Percentiles rank a stretch among this genome's conserved stretches.
Evolutionary conservation across 2,888 invertebrate species (phyloP).

Genomic region (Amphimallon solstitiale): DNA sequence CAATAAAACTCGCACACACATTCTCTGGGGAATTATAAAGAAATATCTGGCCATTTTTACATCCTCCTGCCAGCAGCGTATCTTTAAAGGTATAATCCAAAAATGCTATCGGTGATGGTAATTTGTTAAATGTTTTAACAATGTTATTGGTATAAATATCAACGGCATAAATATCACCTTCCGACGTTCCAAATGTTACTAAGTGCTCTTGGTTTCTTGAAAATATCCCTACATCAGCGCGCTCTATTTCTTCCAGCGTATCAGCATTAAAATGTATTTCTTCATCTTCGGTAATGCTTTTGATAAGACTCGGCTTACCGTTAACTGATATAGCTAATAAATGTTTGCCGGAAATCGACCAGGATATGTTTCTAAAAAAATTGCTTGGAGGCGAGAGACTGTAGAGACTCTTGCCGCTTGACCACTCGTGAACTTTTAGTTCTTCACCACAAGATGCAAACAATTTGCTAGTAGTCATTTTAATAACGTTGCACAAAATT

Average conservation of each 20-base stretch:
- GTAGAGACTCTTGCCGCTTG: constrained; percentile 62
- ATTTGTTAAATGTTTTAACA: constrained; percentile 40
- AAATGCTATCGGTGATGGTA: constrained; percentile 50
- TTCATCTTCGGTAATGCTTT: background rate
- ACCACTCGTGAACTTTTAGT: constrained; percentile 67
- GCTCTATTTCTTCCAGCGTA: background rate
- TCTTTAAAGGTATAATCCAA: constrained; percentile 54
- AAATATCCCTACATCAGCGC: constrained; percentile 28
- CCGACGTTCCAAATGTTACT: constrained; percentile 21
- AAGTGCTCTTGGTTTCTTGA: constrained; percentile 25
- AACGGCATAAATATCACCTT: constrained; percentile 27
- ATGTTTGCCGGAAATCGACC: constrained; percentile 53
- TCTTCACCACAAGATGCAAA: constrained; percentile 68
- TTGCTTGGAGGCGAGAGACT: constrained; percentile 41
- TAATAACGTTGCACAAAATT: background rate
- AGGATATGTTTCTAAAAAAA: constrained; percentile 52
- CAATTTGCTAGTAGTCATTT: constrained; percentile 10
- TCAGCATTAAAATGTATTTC: constrained; percentile 15
- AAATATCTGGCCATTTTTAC: constrained; percentile 48
- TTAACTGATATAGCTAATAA: constrained; percentile 31
- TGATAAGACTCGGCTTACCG: constrained; percentile 27
- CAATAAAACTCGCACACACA: constrained; percentile 41
- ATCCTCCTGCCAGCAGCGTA: constrained; percentile 48
- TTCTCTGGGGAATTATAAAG: constrained; percentile 43
- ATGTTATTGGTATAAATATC: constrained; percentile 48